These are phyloP conservation scores for Ypsolopha scabrella DNA, from an alignment of 2,888 invertebrate species.

Conservation along the genomic window DNA sequence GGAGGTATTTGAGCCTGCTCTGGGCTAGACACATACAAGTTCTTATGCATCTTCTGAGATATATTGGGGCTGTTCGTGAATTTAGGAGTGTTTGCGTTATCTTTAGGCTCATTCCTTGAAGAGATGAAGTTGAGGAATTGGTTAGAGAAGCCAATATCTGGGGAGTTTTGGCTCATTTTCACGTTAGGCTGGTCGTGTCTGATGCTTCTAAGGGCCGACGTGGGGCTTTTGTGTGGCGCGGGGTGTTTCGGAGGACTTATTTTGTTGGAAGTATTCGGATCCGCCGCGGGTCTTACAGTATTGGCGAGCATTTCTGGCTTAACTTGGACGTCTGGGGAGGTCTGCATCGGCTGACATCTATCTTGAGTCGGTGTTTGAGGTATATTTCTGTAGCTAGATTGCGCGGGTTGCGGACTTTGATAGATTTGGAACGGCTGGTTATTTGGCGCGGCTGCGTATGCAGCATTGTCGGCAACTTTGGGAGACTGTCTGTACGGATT, in stretches of 20 bases:
- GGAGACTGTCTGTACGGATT: conserved; percentile 46
- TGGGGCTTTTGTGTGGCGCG: conserved; percentile 41
- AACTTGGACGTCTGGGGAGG: conserved; percentile 27
- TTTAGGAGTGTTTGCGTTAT: conserved; percentile 66
- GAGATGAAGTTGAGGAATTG: conserved; percentile 62
- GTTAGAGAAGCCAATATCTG: conserved; percentile 60
- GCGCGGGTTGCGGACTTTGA: conserved; percentile 49
- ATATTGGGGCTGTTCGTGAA: conserved; percentile 63
- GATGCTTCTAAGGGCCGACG: conserved; percentile 51
- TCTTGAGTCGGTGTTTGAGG: conserved; percentile 27
- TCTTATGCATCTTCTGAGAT: conserved; percentile 65
- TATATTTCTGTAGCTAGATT: conserved; percentile 31
- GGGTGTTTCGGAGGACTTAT: conserved; percentile 30
- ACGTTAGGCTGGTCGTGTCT: conserved; percentile 56
- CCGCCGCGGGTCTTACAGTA: conserved; percentile 16
- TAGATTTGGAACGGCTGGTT: conserved; percentile 48
- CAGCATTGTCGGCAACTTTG: conserved; percentile 31
- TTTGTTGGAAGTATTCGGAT: conserved; percentile 29
- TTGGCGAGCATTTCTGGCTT: conserved; percentile 27
- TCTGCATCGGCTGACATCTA: conserved; percentile 7
- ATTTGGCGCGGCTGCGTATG: conserved; percentile 26
- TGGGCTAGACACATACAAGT: conserved; percentile 62
- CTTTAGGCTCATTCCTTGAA: conserved; percentile 64
- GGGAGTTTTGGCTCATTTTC: conserved; percentile 48
- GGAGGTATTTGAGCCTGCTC: conserved; percentile 65